Evolutionary conservation across 1,140 invertebrate genomes (phyloP), one percentile per base, ranked within the genome.

Genomic region (Anagrus nilaparvatae): DNA sequence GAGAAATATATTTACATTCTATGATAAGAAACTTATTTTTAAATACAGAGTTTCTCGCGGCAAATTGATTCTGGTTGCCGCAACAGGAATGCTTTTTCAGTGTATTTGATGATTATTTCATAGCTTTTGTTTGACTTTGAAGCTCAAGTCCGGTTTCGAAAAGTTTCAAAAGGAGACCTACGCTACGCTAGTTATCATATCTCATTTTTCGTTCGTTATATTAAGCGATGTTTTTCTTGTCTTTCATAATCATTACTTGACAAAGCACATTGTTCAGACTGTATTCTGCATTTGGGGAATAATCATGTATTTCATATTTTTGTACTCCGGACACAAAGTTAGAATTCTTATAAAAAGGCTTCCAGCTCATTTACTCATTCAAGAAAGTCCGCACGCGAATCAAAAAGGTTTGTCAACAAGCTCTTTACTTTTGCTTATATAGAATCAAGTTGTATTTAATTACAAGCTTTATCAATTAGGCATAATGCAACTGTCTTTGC

Each of bases 281-380:
- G 45, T 71, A n/a, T 78, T 77, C 48, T 59, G 73, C n/a, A 40
- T 69, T 20, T 78, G 75, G 75, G 74, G 73, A 38, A 49, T 73
- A 37, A 53, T 75, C 39, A 58, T 78, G 32, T 77, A 74, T 45
- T 50, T 66, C 16, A 68, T 63, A 12, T 77, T 77, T 48, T 58
- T 78, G 14, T 70, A 73, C 41, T 70, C 72, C 27, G 72, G 75
- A 23, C 66, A 67, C 49, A 67, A 67, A 49, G 65, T 74, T 28
- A 65, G 69, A 54, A 42, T 59, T 32, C 52, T 74, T 27, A 55
- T 75, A 7, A 52, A 54, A 41, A 65, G 58, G 43, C 61, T 74
- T 51, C 71, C 72, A 31, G 61, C 59, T 40, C 63, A 63, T 27
- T 47, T 70, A 39, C 57, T 68, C 5, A 61, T 60, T 24, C 60